These are phyloP conservation scores for Tetranychus truncatus DNA, from an alignment of 2,888 invertebrate genomes.

Conservation along the genomic window DNA sequence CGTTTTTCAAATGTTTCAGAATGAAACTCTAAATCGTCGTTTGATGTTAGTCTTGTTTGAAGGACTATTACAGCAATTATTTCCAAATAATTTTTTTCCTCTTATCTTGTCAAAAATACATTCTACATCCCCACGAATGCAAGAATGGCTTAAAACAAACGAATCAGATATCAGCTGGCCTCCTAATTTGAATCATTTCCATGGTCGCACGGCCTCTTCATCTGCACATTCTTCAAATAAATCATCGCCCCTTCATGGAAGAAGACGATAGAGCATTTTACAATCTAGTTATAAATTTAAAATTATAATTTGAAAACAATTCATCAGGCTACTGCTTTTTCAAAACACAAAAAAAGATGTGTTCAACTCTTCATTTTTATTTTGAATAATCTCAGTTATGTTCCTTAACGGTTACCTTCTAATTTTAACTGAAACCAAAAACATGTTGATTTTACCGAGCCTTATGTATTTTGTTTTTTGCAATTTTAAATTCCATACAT, in stretches of 20 bases:
- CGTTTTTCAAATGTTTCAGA: slow-evolving; percentile 72
- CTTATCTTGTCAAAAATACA: slow-evolving; percentile 40
- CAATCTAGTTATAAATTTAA: too few species aligned
- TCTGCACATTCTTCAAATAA: neutral
- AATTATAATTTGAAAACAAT: too few species aligned
- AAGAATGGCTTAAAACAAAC: neutral
- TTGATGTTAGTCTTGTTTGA: slow-evolving; percentile 64
- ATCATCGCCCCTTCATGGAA: neutral
- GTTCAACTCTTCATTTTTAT: too few species aligned
- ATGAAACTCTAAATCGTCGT: slow-evolving; percentile 61
- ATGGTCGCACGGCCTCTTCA: neutral
- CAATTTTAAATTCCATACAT: too few species aligned
- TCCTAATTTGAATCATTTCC: neutral
- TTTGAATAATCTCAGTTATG: too few species aligned
- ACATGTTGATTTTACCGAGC: too few species aligned
- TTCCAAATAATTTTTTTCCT: slow-evolving; percentile 56
- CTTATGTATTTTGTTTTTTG: too few species aligned
- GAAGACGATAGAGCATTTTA: neutral
- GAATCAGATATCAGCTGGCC: neutral
- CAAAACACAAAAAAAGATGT: too few species aligned
- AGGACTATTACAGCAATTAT: slow-evolving; percentile 54
- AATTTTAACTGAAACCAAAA: too few species aligned
- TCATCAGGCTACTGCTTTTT: too few species aligned
- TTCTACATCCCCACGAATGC: neutral
- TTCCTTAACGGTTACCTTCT: too few species aligned